Conservation (phyloP, 1,140 invertebrate genomes). For the Brachionus asplanchnoidis region DNA sequence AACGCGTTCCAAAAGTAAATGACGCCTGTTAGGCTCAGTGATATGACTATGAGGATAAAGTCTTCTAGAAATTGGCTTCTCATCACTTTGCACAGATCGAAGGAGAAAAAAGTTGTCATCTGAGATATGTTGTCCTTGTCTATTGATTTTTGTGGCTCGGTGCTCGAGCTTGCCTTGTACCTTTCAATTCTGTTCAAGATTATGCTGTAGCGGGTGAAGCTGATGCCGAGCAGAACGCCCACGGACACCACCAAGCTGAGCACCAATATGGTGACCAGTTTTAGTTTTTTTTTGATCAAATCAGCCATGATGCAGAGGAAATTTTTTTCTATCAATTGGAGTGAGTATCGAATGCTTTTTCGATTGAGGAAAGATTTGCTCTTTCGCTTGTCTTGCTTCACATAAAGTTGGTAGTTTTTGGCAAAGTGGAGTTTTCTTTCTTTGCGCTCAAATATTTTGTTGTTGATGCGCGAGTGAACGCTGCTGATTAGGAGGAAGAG, state of each 20-base stretch:
- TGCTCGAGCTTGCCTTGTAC: not conserved
- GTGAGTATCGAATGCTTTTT: constrained; percentile 1
- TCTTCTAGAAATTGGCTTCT: constrained; percentile 24
- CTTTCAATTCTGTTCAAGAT: not conserved
- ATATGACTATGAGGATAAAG: constrained; percentile 2
- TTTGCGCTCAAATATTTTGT: not conserved
- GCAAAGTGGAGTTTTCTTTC: not conserved
- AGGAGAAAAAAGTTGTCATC: constrained; percentile 11
- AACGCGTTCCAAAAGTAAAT: constrained; percentile 40
- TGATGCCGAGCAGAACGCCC: not conserved
- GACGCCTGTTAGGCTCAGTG: not conserved
- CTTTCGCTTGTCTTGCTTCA: not conserved
- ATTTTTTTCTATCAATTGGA: not conserved
- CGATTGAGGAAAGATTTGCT: not conserved
- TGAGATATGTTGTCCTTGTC: not conserved
- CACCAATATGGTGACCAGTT: not conserved
- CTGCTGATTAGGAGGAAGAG: not conserved
- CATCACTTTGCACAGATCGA: constrained; percentile 24
- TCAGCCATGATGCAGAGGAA: not conserved
- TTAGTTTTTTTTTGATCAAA: not conserved
- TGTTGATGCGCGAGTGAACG: not conserved
- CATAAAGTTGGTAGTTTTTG: not conserved
- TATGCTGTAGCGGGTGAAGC: not conserved
- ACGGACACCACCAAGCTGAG: not conserved
- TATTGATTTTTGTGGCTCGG: not conserved